Evolutionary conservation across 2,113 vertebrate species (phyloP).

Genomic region (Cisticola juncidis): DNA sequence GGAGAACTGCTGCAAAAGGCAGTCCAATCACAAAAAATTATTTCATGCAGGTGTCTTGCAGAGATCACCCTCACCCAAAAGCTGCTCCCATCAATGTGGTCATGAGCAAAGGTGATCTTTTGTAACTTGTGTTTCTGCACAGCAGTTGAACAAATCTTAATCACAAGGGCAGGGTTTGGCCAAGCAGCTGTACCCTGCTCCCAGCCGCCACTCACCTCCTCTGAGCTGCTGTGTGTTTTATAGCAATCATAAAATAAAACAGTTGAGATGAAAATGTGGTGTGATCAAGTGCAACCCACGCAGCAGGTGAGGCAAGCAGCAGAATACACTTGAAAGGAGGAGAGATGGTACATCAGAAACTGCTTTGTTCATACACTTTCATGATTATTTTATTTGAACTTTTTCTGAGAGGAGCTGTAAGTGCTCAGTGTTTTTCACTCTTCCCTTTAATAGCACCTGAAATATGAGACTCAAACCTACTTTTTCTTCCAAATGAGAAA

Average conservation of each 20-base stretch:
- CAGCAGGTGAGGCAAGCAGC: background rate
- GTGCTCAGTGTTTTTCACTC: background rate
- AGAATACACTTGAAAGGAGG: background rate
- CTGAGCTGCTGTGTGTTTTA: background rate
- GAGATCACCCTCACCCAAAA: background rate
- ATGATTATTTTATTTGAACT: background rate
- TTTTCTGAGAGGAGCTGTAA: background rate
- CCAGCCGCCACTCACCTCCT: background rate
- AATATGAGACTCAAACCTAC: fast-evolving
- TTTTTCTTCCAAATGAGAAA: background rate
- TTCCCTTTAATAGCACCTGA: background rate
- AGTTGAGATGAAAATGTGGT: background rate
- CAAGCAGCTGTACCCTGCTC: background rate
- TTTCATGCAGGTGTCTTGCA: background rate
- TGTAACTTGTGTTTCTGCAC: background rate
- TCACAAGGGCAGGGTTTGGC: background rate
- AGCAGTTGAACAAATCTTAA: background rate
- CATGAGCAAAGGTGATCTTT: background rate
- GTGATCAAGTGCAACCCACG: background rate
- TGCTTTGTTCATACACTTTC: background rate
- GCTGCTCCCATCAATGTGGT: background rate
- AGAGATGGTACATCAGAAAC: background rate
- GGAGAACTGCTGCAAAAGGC: background rate
- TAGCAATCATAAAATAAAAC: background rate
- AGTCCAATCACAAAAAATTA: no score